A percentile compares a stretch with the other conserved stretches of the same genome.
phyloP scores from a whole-genome alignment of 53 echinoderm and acorn worm genomes.

The Hippasteria phrygiana region DNA sequence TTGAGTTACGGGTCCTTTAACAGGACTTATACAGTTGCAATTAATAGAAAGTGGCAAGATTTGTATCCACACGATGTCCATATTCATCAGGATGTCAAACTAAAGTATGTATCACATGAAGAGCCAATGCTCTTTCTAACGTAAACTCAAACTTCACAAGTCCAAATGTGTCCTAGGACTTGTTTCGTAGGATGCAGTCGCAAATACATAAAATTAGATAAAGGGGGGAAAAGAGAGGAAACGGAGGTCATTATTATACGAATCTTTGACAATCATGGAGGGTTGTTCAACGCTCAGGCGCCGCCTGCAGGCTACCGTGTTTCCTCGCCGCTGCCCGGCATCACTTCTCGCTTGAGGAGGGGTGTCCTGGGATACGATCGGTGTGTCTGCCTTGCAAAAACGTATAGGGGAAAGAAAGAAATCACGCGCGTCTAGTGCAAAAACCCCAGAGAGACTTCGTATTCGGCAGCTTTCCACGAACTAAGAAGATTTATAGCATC shows the following conservation, averaged over 20 bases:
- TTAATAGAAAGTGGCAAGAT: no score
- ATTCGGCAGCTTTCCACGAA: no score
- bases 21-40: no score
- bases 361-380: background rate
- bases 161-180: background rate
- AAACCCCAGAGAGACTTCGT: background rate
- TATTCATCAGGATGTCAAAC: no score
- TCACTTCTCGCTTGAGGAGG: background rate
- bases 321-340: background rate
- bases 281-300: constrained; percentile 1
- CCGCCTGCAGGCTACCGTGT: background rate
- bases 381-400: background rate
- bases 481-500: no score
- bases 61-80: no score
- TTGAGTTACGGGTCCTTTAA: no score
- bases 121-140: no score
- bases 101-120: no score
- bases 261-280: background rate
- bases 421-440: background rate
- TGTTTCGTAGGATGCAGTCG: background rate
- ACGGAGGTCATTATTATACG: background rate
- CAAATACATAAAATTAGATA: background rate
- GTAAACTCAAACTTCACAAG: background rate
- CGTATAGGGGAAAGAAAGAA: background rate
- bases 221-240: background rate